A percentile compares a stretch with the other conserved stretches of the same genome.
These are phyloP conservation scores for Aleiodes sp. DNA, from an alignment of 1,140 invertebrate genomes.

Conservation along the genomic window DNA sequence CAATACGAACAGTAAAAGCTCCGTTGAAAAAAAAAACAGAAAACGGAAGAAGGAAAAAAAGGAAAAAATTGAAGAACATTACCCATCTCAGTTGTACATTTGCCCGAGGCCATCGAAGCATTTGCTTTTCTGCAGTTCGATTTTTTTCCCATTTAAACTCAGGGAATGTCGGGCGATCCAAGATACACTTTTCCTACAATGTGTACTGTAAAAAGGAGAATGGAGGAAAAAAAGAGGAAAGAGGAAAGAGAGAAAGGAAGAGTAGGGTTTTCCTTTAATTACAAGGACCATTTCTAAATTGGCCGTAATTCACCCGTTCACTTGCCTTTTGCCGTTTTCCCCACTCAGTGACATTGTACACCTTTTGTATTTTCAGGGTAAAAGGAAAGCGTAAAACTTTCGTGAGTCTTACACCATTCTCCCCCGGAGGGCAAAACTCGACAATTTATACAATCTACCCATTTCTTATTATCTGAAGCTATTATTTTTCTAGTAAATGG, in stretches of 20 bases:
- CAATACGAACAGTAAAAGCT: conserved; percentile 2
- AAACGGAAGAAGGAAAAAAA: too few species aligned
- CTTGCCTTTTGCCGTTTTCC: conserved; percentile 28
- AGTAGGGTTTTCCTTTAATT: conserved; percentile 41
- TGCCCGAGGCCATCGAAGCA: conserved; percentile 33
- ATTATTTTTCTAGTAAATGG: conserved; percentile 14
- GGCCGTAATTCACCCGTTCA: conserved; percentile 46
- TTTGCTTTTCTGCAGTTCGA: conserved; percentile 21
- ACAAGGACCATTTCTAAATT: conserved; percentile 50
- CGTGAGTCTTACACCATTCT: conserved; percentile 9
- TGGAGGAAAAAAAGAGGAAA: too few species aligned
- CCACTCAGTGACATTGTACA: neutral
- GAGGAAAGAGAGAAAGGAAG: too few species aligned
- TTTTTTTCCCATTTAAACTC: conserved; percentile 34
- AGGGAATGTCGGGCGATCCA: conserved; percentile 29
- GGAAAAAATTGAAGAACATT: neutral
- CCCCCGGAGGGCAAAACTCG: conserved; percentile 30
- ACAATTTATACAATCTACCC: conserved; percentile 50
- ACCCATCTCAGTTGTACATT: conserved; percentile 30
- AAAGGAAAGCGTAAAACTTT: conserved; percentile 26
- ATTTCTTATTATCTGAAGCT: conserved; percentile 34
- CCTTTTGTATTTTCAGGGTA: conserved; percentile 10
- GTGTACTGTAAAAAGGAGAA: conserved; percentile 2
- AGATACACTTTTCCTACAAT: neutral
- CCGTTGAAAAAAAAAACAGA: neutral